Conservation (phyloP, 2,113 vertebrate species). For the Meleagris gallopavo region DNA sequence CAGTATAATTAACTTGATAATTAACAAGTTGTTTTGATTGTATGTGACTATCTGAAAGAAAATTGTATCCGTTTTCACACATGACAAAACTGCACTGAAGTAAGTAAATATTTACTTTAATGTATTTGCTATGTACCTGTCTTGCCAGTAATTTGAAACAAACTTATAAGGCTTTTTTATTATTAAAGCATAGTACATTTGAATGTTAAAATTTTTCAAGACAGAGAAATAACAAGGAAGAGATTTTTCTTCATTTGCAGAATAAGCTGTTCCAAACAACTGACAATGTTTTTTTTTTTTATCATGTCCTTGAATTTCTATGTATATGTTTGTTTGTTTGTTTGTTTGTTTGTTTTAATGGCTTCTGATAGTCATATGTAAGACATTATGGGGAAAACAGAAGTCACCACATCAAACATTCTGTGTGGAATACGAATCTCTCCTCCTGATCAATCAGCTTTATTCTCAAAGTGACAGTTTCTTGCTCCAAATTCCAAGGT, state of each 20-base stretch:
- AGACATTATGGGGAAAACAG: conserved; percentile 14
- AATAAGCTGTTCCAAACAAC: conserved; percentile 50
- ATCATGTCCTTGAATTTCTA: conserved; percentile 28
- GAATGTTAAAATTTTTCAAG: conserved; percentile 46
- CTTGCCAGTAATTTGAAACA: conserved; percentile 23
- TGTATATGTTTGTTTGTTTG: neutral
- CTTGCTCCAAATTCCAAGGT: neutral
- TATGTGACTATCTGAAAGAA: neutral
- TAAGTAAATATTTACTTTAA: neutral
- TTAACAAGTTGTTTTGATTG: neutral
- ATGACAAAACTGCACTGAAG: neutral
- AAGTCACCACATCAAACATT: conserved; percentile 57
- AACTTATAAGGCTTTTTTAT: neutral
- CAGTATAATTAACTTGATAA: neutral
- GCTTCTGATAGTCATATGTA: conserved; percentile 61
- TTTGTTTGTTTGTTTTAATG: conserved; percentile 30
- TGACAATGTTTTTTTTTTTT: conserved; percentile 31
- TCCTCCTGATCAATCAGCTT: conserved; percentile 64
- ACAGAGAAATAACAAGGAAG: conserved; percentile 39
- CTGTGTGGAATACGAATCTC: conserved; percentile 19
- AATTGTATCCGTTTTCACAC: neutral
- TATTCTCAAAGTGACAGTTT: conserved; percentile 65
- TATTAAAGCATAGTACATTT: neutral
- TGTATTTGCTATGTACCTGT: neutral
- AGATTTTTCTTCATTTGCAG: neutral